Evolutionary conservation across 1,140 invertebrate species (phyloP).

Genomic region (Magallana gigas): DNA sequence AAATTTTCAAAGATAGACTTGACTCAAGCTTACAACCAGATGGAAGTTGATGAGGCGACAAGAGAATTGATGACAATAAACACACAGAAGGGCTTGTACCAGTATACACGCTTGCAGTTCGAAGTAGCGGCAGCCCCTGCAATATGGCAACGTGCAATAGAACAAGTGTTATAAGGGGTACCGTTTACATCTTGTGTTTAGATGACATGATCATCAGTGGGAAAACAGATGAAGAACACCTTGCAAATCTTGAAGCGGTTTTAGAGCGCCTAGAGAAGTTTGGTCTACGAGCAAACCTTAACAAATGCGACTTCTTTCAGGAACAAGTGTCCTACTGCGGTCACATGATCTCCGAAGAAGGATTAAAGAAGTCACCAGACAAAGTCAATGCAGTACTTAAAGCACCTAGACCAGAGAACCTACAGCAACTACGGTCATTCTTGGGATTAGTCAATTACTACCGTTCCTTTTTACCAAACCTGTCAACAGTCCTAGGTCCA

Average conservation of each 20-base stretch:
- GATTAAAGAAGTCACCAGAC: slow-evolving; percentile 38
- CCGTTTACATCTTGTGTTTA: slow-evolving; percentile 55
- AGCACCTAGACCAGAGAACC: slow-evolving; percentile 42
- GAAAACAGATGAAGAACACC: slow-evolving; percentile 44
- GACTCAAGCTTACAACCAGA: slow-evolving; percentile 69
- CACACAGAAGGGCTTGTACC: slow-evolving; percentile 79
- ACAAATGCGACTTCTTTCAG: slow-evolving; percentile 53
- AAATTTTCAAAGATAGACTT: slow-evolving; percentile 72
- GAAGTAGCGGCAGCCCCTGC: slow-evolving; percentile 80
- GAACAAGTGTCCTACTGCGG: slow-evolving; percentile 34
- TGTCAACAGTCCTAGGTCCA: slow-evolving; percentile 36
- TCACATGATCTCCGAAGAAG: slow-evolving; percentile 38
- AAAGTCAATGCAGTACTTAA: slow-evolving; percentile 52
- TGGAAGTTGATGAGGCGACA: slow-evolving; percentile 67
- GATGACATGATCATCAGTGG: slow-evolving; percentile 59
- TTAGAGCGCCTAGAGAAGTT: slow-evolving; percentile 44
- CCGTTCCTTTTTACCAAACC: slow-evolving; percentile 32
- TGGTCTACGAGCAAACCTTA: slow-evolving; percentile 37
- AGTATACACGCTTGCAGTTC: slow-evolving; percentile 79
- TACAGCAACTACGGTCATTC: slow-evolving; percentile 42
- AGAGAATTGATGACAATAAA: slow-evolving; percentile 69
- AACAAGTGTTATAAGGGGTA: slow-evolving; percentile 51
- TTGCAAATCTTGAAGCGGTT: slow-evolving; percentile 46
- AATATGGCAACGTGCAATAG: slow-evolving; percentile 81
- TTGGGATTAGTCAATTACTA: slow-evolving; percentile 55